Conservation (phyloP, 2,113 vertebrate genomes). For the Ammodytes marinus region DNA sequence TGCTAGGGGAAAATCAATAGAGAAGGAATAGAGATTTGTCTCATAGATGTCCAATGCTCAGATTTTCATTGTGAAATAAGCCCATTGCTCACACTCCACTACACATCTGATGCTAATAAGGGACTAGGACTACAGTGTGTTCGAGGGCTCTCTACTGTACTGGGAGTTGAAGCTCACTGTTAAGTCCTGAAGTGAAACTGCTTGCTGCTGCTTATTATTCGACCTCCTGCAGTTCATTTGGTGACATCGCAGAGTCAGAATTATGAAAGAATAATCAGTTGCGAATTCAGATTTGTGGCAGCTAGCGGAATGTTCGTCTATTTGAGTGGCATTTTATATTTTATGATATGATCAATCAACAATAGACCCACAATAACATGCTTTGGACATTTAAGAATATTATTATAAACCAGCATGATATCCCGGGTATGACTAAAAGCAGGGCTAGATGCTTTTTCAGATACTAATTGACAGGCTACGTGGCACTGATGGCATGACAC, state of each 20-base stretch:
- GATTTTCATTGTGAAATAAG: slow-evolving; percentile 2
- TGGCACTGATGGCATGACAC: no score
- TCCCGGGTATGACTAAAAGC: no score
- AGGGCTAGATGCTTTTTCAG: background rate
- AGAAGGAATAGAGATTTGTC: no score
- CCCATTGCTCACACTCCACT: background rate
- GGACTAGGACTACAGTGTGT: background rate
- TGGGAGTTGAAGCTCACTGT: background rate
- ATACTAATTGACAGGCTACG: background rate
- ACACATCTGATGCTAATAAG: background rate
- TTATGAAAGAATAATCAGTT: background rate
- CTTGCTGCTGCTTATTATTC: background rate
- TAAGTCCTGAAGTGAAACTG: background rate
- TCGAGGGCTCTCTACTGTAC: background rate
- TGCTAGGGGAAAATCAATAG: no score
- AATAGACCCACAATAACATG: no score
- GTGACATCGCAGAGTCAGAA: background rate
- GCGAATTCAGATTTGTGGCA: no score
- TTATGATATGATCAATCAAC: no score
- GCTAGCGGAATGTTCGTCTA: no score
- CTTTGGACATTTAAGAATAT: no score
- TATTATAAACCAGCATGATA: no score
- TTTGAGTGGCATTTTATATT: no score
- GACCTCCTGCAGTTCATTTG: background rate
- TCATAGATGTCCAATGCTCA: background rate